Evolutionary conservation across 2,888 invertebrate species (phyloP), one percentile per base, ranked within the genome.

Genomic region (Parnassius mnemosyne): DNA sequence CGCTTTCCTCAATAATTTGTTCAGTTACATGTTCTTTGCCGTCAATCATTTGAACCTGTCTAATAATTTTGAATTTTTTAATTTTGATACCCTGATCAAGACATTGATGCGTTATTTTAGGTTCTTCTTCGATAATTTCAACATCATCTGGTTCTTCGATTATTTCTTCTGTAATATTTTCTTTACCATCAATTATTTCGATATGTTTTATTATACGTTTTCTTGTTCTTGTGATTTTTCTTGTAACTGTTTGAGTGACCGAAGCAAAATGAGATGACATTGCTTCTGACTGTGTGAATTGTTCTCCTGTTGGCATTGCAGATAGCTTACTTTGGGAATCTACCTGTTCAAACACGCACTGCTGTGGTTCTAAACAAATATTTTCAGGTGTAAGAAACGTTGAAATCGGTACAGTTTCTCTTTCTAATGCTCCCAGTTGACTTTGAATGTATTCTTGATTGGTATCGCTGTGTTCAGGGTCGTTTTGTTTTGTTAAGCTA

Each of bases 131-230:
- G 53, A 94, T 93, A 9, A 95, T 89, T 83, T 95, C 95, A 9
- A 95, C 88, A 76, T 95, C 95, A 78, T 95, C 96, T 0, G 97
- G 97, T 81, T 97, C 97, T 76, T 97, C 97, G 59, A 96, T 93
- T 0, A 97, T 89, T 86, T 97, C 96, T 85, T 97, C 97, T 1
- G 95, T 95, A 0, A 96, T 93, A 66, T 95, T 94, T 82, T 97
- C 97, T 82, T 96, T 95, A 0, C 97, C 97, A 79, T 97, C 95
- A 65, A 97, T 94, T 9, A 96, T 94, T 34, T 95, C 94, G 13
- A 96, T 94, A 70, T 95, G 94, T 71, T 94, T 94, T 52, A 97
- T 95, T 16, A 96, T 95, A 70, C 95, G 94, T 64, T 94, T 92
- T 41, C 94, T 95, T 72, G 94, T 95, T 66, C 94, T 93, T 42